Base-by-base conservation (phyloP, 2,113 vertebrate genomes). In the Phylloscopus whistleri region DNA sequence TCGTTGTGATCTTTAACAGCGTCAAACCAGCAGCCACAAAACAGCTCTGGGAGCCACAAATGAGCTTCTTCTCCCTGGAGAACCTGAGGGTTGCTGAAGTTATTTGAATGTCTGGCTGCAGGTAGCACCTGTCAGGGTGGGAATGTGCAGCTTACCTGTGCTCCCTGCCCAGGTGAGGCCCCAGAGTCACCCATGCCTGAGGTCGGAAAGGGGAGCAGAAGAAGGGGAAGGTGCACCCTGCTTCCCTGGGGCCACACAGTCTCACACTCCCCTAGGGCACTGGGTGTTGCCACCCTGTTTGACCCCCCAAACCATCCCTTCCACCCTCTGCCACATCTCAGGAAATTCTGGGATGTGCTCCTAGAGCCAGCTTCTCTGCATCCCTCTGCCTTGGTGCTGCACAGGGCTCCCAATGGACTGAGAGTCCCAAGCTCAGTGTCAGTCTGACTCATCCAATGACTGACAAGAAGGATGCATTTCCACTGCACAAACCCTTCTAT, bases 191-290 rank as follows among this genome's bases (percentile, higher is more conserved):
- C 41, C 55, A 2, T 0, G 0, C 9, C 51, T 23, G 10, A 5
- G 74, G 60, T 0, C 51, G 37, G 23, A 18, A 37, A 4, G 0
- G 1, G 30, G 35, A 82, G 52, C 58, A 52, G 53, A 39, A 0
- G 2, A 37, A 35, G 21, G 33, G 35, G 16, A 48, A 41, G 16
- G 41, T 27, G 59, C n/a, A 14, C 14, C 10, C 22, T 23, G 2
- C 46, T 59, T 30, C 6, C 26, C 44, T 3, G 4, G 8, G 19
- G 16, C 21, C 52, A 60, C 56, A 18, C 30, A 22, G 1, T 2
- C 35, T 30, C 37, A 22, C 1, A 0, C 6, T 66, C 14, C 39
- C 69, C 23, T 35, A 18, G 53, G 44, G 7, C n/a, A 27, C 16
- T 22, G 52, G 6, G 18, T 43, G 35, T 16, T 87, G 43, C 4